phyloP scores from a whole-genome alignment of 1,140 invertebrate species.

The Zaprionus taronus region DNA sequence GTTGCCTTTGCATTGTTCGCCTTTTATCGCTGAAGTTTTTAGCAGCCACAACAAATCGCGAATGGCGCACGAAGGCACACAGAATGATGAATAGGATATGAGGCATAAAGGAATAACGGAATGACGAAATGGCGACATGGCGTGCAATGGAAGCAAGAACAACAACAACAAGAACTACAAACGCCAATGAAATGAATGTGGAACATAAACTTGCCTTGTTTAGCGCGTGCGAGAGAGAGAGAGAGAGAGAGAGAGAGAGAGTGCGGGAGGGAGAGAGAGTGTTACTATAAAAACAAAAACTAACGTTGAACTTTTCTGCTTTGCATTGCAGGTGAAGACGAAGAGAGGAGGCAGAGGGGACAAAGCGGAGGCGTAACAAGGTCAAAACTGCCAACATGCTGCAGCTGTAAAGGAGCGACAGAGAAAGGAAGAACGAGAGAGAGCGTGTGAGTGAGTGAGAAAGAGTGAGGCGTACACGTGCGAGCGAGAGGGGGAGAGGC shows the following conservation, averaged over 20 bases:
- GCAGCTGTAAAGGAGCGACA: constrained; percentile 17
- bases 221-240: constrained; percentile 3
- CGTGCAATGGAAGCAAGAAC: constrained; percentile 24
- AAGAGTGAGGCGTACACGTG: background rate
- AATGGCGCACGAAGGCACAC: constrained; percentile 17
- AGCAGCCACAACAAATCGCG: constrained; percentile 64
- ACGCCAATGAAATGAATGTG: constrained; percentile 38
- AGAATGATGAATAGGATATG: constrained; percentile 43
- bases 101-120: constrained; percentile 14
- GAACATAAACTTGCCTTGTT: constrained; percentile 39
- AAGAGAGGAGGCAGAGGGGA: background rate
- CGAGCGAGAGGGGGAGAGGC: constrained; percentile 13
- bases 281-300: constrained; percentile 14
- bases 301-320: constrained; percentile 26
- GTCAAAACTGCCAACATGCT: constrained; percentile 44
- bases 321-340: constrained; percentile 28
- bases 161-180: constrained; percentile 13
- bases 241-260: background rate
- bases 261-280: background rate
- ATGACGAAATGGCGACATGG: constrained; percentile 15
- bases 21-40: constrained; percentile 61
- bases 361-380: constrained; percentile 32
- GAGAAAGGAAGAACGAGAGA: background rate
- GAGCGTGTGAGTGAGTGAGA: background rate
- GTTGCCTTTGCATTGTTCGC: constrained; percentile 43